These are phyloP conservation scores for Datnioides undecimradiatus DNA, from an alignment of 2,113 vertebrate species.

Conservation along the genomic window DNA sequence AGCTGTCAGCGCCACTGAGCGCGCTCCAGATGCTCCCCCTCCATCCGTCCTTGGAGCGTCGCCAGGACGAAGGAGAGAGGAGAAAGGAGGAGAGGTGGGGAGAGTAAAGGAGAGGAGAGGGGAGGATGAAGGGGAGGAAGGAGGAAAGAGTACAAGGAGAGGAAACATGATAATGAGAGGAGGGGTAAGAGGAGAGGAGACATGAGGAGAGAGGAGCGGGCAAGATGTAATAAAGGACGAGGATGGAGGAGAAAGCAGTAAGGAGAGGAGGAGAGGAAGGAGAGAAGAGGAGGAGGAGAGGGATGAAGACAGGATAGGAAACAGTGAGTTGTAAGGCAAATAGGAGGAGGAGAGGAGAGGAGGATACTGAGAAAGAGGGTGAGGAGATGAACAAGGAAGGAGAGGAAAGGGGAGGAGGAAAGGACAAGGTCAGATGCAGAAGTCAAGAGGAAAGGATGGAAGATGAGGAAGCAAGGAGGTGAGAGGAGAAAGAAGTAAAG, in stretches of 20 bases:
- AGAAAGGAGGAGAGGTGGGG: neutral
- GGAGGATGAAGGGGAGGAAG: neutral
- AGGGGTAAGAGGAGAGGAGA: neutral
- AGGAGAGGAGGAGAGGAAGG: neutral
- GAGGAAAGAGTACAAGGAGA: neutral
- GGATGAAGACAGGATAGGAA: neutral
- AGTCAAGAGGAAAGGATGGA: neutral
- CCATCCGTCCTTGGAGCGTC: conserved; percentile 67
- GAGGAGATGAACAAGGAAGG: neutral
- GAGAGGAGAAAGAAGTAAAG: neutral
- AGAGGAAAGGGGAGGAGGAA: neutral
- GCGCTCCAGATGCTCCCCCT: conserved; percentile 54
- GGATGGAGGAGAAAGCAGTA: too few relatives aligned
- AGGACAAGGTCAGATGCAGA: neutral
- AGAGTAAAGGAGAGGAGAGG: neutral
- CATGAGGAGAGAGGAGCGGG: too few relatives aligned
- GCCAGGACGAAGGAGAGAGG: conserved; percentile 48
- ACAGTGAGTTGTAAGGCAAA: neutral
- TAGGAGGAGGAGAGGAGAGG: neutral
- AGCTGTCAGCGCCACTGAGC: conserved; percentile 78
- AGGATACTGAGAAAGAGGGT: neutral
- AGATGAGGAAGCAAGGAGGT: neutral
- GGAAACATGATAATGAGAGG: neutral
- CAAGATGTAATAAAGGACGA: neutral
- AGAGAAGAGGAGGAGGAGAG: too few relatives aligned